Conservation (phyloP, 2,797 vertebrate genomes). For the Scarus forsteni region DNA sequence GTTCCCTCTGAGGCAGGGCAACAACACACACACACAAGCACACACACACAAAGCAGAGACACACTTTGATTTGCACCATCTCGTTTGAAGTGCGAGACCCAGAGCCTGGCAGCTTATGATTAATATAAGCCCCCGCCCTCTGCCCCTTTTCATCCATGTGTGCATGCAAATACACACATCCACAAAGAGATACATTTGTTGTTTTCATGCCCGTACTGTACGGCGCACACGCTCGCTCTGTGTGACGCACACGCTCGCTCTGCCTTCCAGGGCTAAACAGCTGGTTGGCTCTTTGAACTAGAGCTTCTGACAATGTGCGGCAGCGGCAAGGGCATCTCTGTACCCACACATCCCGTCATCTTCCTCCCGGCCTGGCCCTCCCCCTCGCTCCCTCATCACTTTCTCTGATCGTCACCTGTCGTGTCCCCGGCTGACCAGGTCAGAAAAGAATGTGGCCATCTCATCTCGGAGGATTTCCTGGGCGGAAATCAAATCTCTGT, state of each 20-base stretch:
- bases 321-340: slow-evolving; percentile 63
- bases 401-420: slow-evolving; percentile 27
- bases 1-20: slow-evolving; percentile 57
- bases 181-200: slow-evolving; percentile 38
- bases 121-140: slow-evolving; percentile 79
- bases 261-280: slow-evolving; percentile 34
- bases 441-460: slow-evolving; percentile 1
- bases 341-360: slow-evolving; percentile 17
- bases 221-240: slow-evolving; percentile 16
- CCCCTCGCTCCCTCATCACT: slow-evolving; percentile 19
- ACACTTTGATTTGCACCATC: slow-evolving; percentile 76
- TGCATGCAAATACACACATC: slow-evolving; percentile 26
- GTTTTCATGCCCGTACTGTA: slow-evolving; percentile 15
- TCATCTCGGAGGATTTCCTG: slow-evolving; percentile 41
- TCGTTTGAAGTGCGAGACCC: slow-evolving; percentile 82
- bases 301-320: slow-evolving; percentile 56
- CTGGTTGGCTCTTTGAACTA: slow-evolving; percentile 69
- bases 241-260: slow-evolving; percentile 41
- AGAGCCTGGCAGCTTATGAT: slow-evolving; percentile 79
- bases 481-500: slow-evolving; percentile 12
- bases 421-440: slow-evolving; percentile 33
- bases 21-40: slow-evolving; percentile 12
- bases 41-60: slow-evolving; percentile 54
- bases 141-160: slow-evolving; percentile 30
- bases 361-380: slow-evolving; percentile 6